Evolutionary conservation across 2,797 vertebrate species (phyloP), one percentile per base, ranked within the genome.

Genomic region (Acrossocheilus wenchowensis): DNA sequence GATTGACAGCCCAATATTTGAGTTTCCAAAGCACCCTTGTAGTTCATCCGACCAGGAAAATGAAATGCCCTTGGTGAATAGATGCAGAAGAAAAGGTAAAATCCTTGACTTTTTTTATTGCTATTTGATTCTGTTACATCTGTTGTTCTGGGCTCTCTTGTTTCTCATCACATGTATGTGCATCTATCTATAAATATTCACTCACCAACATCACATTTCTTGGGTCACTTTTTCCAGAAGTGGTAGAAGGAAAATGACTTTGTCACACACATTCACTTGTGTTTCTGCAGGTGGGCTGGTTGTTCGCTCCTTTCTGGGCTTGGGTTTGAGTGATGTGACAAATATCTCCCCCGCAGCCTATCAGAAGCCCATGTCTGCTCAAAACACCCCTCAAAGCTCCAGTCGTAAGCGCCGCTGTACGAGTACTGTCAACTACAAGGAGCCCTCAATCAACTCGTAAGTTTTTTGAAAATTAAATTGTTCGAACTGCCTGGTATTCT

Each of bases 291-390:
- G 94, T 94, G 85, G 88, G 89, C 81, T 93, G 93, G 92, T 93
- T 92, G 88, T 94, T 73, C 93, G 92, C 86, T 90, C 92, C 75
- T 91, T 90, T 48, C 89, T 91, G 89, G 93, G 91, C 91, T 92
- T 94, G 88, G 93, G 92, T 92, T 96, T 98, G 80, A 95, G 94
- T 94, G 98, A 99, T 89, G 94, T 99, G 90, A 99, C 97, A 89
- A 98, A 98, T 93, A 87, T 96, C 72, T 91, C 95, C 90, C 92
- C 94, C 17, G 64, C 92, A 94, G 94, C 95, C 89, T 90, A 90
- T 85, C 94, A 92, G 83, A 94, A 91, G 79, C 91, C 92, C 89
- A 92, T 95, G 72, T 82, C 89, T 36, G 81, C 89, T 26, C 88
- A 86, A 1, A 92, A 92, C 92, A 93, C 88, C 72, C 90, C 92